Percentiles rank a stretch among this genome's conserved stretches.
Evolutionary conservation across 2,888 invertebrate genomes (phyloP).

Genomic region (Bunonema sp.): DNA sequence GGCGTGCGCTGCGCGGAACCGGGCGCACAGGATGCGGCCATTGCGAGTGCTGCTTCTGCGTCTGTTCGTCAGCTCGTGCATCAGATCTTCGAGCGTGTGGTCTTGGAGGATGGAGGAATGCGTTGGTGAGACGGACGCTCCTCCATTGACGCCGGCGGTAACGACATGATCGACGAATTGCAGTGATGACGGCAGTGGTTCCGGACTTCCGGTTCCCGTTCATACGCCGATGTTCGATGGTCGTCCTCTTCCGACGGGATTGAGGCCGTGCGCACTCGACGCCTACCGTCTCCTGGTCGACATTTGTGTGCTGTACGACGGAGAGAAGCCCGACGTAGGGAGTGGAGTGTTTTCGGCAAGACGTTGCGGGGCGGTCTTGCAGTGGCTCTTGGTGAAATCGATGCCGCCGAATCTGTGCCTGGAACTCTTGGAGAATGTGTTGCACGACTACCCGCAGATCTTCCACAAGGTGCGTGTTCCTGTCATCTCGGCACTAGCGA

Average conservation of each 20-base stretch:
- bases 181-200: too few relatives aligned
- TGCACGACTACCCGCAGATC: conserved; percentile 53
- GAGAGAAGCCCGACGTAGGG: too few relatives aligned
- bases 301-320: too few relatives aligned
- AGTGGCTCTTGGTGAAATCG: too few relatives aligned
- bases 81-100: conserved; percentile 53
- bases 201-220: too few relatives aligned
- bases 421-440: conserved; percentile 78
- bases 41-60: conserved; percentile 89
- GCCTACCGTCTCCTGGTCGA: too few relatives aligned
- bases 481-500: background rate
- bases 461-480: conserved; percentile 46
- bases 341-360: too few relatives aligned
- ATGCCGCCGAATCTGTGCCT: conserved; percentile 91
- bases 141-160: conserved; percentile 17
- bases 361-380: too few relatives aligned
- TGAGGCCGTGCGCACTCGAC: too few relatives aligned
- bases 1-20: conserved; percentile 88
- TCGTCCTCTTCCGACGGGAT: too few relatives aligned
- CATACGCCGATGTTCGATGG: too few relatives aligned
- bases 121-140: conserved; percentile 24
- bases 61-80: conserved; percentile 87
- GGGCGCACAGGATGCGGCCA: conserved; percentile 79
- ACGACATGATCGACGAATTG: too few relatives aligned
- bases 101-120: conserved; percentile 36